A percentile compares a stretch with the other conserved stretches of the same genome.
These are phyloP conservation scores for Neomorphus geoffroyi DNA, from an alignment of 2,797 vertebrate species.

Conservation along the genomic window DNA sequence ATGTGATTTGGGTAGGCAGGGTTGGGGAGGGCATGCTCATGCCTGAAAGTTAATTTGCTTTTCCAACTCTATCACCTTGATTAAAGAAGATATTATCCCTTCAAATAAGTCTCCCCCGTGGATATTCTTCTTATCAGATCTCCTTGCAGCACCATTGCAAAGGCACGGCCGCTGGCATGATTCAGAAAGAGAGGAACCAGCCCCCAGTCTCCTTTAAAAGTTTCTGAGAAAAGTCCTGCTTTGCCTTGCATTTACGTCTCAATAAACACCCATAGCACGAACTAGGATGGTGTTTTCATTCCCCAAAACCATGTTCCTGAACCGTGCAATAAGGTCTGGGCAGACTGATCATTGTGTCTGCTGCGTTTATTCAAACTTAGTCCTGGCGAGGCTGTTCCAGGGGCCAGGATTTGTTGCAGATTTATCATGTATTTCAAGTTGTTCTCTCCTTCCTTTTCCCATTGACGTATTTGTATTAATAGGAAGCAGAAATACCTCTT, in stretches of 20 bases:
- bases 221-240: neutral
- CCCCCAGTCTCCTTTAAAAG: neutral
- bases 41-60: neutral
- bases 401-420: neutral
- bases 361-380: neutral
- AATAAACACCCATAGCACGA: neutral
- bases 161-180: neutral
- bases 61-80: neutral
- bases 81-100: neutral
- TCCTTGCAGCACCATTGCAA: accelerated
- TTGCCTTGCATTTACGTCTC: neutral
- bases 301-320: neutral
- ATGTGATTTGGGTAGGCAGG: neutral
- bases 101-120: neutral
- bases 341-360: neutral
- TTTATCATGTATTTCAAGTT: neutral
- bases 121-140: neutral
- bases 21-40: neutral
- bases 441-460: neutral
- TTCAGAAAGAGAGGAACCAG: neutral
- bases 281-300: neutral
- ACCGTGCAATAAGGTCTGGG: neutral
- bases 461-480: neutral
- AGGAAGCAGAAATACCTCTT: neutral
- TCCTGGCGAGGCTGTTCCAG: neutral